These are phyloP conservation scores for Drosophila phalerata DNA, from an alignment of 2,888 invertebrate genomes.

Conservation along the genomic window DNA sequence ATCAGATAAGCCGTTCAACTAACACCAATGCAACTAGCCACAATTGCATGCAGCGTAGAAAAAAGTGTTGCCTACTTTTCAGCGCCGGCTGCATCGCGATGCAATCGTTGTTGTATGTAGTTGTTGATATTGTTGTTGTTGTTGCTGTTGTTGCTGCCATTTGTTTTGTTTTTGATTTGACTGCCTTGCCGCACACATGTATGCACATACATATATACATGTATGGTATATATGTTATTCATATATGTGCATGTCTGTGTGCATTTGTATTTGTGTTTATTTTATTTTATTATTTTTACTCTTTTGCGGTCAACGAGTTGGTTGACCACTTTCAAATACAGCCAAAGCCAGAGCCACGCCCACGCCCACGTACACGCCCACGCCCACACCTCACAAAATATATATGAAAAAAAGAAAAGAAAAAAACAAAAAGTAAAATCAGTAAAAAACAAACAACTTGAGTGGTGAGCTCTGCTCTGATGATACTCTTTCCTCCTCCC, in stretches of 20 bases:
- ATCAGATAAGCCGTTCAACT: conserved; percentile 50
- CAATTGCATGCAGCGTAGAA: conserved; percentile 4
- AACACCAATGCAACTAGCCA: conserved; percentile 22
- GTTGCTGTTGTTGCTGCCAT: conserved; percentile 49
- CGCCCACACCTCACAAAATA: conserved; percentile 1
- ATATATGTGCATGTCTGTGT: conserved; percentile 27
- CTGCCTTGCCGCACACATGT: conserved; percentile 50
- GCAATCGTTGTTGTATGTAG: conserved; percentile 37
- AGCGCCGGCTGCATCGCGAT: conserved; percentile 56
- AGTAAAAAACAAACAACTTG: conserved; percentile 41
- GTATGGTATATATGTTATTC: too few species aligned
- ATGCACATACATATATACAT: conserved; percentile 26
- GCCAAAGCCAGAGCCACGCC: conserved; percentile 48
- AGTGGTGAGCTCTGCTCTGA: conserved; percentile 27
- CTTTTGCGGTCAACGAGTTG: conserved; percentile 83
- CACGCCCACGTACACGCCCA: conserved; percentile 24
- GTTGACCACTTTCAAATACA: conserved; percentile 84
- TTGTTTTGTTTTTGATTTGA: conserved; percentile 79
- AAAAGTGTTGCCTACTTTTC: conserved; percentile 74
- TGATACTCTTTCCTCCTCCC: conserved; percentile 1
- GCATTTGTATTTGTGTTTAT: conserved; percentile 61
- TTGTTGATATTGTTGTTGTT: conserved; percentile 27
- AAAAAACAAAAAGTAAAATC: conserved; percentile 6
- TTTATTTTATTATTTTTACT: conserved; percentile 75
- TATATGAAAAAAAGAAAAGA: conserved; percentile 4